These are phyloP conservation scores for Plebejus melissa DNA, from an alignment of 2,888 invertebrate species.

Conservation along the genomic window DNA sequence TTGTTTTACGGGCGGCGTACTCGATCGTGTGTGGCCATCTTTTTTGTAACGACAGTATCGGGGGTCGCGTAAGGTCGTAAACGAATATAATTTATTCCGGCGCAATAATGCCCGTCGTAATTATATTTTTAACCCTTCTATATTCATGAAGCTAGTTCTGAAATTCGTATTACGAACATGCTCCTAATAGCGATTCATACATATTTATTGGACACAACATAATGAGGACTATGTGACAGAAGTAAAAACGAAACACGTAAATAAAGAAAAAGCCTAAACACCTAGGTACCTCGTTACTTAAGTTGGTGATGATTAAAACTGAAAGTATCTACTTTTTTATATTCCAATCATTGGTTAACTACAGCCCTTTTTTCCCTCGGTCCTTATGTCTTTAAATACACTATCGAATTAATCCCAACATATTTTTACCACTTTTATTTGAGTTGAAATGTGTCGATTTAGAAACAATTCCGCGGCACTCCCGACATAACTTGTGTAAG, in stretches of 20 bases:
- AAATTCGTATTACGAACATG: background rate
- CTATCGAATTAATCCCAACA: conserved; percentile 8
- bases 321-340: background rate
- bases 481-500: conserved; percentile 25
- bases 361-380: background rate
- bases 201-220: background rate
- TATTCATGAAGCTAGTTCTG: conserved; percentile 19
- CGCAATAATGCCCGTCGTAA: conserved; percentile 7
- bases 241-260: background rate
- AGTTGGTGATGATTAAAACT: background rate
- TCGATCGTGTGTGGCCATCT: conserved; percentile 24
- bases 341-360: background rate
- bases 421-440: conserved; percentile 24
- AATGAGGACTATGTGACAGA: background rate
- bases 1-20: conserved; percentile 37
- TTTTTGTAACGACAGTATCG: conserved; percentile 26
- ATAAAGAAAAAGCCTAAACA: background rate
- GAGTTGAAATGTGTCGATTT: conserved; percentile 13
- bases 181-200: conserved; percentile 7
- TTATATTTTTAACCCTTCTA: conserved; percentile 21
- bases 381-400: background rate
- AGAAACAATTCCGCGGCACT: conserved; percentile 23
- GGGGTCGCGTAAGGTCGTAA: conserved; percentile 16
- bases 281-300: background rate
- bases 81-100: conserved; percentile 1